A percentile compares a stretch with the other conserved stretches of the same genome.
Evolutionary conservation across 2,888 invertebrate genomes (phyloP).

Genomic region (Leucoma salicis): DNA sequence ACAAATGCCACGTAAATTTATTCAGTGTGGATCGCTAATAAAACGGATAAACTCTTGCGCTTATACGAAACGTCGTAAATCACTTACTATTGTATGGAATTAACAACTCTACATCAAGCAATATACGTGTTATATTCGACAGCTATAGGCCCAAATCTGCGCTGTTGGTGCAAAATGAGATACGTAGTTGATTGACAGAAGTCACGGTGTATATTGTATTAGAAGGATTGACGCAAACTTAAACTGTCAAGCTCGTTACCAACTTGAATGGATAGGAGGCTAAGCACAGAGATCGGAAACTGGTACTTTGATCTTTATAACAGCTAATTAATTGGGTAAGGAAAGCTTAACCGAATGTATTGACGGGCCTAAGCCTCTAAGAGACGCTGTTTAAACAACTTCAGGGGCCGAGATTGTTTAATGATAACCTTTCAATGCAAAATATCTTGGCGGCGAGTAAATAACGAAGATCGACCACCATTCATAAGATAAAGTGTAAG

Average conservation of each 20-base stretch:
- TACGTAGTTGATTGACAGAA: conserved; percentile 64
- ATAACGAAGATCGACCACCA: conserved; percentile 18
- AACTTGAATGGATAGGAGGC: conserved; percentile 59
- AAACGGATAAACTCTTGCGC: conserved; percentile 58
- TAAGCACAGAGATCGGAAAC: conserved; percentile 60
- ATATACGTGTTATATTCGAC: conserved; percentile 36
- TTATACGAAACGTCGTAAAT: conserved; percentile 38
- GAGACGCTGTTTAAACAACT: conserved; percentile 41
- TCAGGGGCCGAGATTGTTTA: conserved; percentile 45
- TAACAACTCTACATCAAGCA: conserved; percentile 28
- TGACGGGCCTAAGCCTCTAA: conserved; percentile 47
- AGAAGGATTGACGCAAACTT: conserved; percentile 60
- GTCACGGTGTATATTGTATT: conserved; percentile 58
- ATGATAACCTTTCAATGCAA: conserved; percentile 37
- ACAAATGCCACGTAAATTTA: conserved; percentile 67
- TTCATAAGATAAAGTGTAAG: conserved; percentile 26
- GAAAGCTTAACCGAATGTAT: conserved; percentile 64
- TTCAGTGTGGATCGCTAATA: conserved; percentile 67
- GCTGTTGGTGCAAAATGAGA: conserved; percentile 49
- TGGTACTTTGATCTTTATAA: conserved; percentile 71
- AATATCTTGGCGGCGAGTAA: conserved; percentile 24
- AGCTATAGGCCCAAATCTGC: conserved; percentile 29
- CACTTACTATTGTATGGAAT: conserved; percentile 17
- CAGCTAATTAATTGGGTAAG: conserved; percentile 72
- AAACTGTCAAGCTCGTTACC: conserved; percentile 67